Evolutionary conservation across 2,888 invertebrate genomes (phyloP).

Genomic region (Amiota minor): DNA sequence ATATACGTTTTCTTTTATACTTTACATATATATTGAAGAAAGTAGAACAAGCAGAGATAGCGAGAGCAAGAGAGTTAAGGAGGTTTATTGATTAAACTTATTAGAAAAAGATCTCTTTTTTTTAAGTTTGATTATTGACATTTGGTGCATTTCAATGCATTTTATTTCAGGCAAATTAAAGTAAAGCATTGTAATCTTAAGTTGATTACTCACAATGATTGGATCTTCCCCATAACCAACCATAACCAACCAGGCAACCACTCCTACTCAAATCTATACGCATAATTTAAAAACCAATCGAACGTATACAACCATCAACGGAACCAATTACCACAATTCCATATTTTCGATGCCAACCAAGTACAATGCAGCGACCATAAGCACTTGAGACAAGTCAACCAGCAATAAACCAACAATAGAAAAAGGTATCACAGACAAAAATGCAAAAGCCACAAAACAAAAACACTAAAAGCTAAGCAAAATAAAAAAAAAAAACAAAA

Average conservation of each 20-base stretch:
- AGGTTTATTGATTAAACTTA: too few relatives aligned
- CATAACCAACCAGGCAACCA: too few relatives aligned
- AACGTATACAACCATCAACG: constrained; percentile 37
- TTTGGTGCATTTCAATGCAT: too few relatives aligned
- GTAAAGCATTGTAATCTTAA: too few relatives aligned
- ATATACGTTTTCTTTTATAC: constrained; percentile 42
- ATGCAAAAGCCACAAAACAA: not conserved
- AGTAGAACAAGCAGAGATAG: too few relatives aligned
- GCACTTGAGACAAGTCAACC: constrained; percentile 51
- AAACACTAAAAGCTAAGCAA: constrained; percentile 11
- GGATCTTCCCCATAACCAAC: too few relatives aligned
- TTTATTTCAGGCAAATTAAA: too few relatives aligned
- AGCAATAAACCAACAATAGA: not conserved
- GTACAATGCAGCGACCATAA: constrained; percentile 28
- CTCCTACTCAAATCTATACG: not conserved
- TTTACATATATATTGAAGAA: too few relatives aligned
- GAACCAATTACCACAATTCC: constrained; percentile 55
- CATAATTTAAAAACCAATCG: constrained; percentile 51
- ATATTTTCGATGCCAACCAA: constrained; percentile 35
- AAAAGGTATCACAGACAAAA: not conserved
- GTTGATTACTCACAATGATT: too few relatives aligned
- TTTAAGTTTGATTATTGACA: too few relatives aligned
- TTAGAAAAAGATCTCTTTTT: too few relatives aligned
- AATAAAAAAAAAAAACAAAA: constrained; percentile 2
- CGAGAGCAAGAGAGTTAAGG: too few relatives aligned